Evolutionary conservation across 2,113 vertebrate species (phyloP).

Genomic region (Apaloderma vittatum): DNA sequence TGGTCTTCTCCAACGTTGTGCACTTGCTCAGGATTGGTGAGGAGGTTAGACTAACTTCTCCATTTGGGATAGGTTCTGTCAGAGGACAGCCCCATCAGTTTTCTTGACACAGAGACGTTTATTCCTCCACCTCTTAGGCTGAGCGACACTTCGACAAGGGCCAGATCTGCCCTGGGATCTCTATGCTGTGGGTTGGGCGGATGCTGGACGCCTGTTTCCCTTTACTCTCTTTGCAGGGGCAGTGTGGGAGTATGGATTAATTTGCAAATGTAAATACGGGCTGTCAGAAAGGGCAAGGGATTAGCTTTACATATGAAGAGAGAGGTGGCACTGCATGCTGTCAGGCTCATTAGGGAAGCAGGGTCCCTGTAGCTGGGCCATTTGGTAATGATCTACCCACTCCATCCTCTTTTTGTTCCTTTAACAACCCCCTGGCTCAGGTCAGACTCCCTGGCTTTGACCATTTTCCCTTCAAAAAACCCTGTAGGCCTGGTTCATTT

Average conservation of each 20-base stretch:
- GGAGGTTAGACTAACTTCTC: neutral
- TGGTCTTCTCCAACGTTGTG: accelerated
- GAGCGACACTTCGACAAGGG: neutral
- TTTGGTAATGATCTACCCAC: conserved; percentile 60
- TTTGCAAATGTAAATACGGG: conserved; percentile 65
- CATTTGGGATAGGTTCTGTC: neutral
- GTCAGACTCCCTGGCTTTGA: neutral
- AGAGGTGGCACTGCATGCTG: conserved; percentile 52
- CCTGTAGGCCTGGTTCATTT: neutral
- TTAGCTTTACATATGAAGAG: conserved; percentile 57
- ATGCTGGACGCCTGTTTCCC: neutral
- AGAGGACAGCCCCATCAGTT: neutral
- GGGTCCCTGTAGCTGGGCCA: conserved; percentile 5
- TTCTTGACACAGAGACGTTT: neutral
- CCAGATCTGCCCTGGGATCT: neutral
- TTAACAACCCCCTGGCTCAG: neutral
- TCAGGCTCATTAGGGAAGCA: conserved; percentile 70
- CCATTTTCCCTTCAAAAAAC: neutral
- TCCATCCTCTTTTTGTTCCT: conserved; percentile 56
- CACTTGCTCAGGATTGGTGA: accelerated
- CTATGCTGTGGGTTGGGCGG: accelerated
- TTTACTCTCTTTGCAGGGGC: neutral
- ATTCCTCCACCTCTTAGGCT: neutral
- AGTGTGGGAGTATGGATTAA: conserved; percentile 31
- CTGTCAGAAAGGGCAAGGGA: conserved; percentile 43